phyloP scores from a whole-genome alignment of 1,140 invertebrate species.

The Zaprionus inermis region DNA sequence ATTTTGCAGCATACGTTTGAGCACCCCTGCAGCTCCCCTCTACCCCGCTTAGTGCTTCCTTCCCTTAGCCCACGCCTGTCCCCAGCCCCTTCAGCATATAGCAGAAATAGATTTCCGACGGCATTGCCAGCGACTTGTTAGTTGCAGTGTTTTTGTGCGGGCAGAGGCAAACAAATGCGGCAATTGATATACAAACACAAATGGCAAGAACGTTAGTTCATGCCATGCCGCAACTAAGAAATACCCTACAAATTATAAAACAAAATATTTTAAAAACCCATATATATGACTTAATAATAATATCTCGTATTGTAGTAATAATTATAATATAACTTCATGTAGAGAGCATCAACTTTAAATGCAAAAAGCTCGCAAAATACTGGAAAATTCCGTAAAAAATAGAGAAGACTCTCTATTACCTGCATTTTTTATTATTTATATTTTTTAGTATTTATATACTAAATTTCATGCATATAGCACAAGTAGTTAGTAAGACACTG shows the following conservation, averaged over 20 bases:
- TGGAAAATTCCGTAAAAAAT: too few species aligned
- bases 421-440: too few species aligned
- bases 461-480: not conserved
- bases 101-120: conserved; percentile 30
- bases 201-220: conserved; percentile 5
- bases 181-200: conserved; percentile 37
- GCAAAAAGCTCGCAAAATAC: too few species aligned
- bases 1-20: conserved; percentile 55
- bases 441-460: not conserved
- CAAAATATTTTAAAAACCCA: not conserved
- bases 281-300: not conserved
- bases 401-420: too few species aligned
- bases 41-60: not conserved
- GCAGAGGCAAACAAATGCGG: conserved; percentile 45
- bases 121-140: conserved; percentile 35
- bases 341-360: too few species aligned
- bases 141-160: conserved; percentile 40
- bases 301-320: too few species aligned
- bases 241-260: conserved; percentile 4
- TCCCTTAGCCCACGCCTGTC: not conserved
- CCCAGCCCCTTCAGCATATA: not conserved
- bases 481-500: too few species aligned
- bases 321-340: too few species aligned
- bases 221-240: not conserved
- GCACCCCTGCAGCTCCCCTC: not conserved